A percentile compares a stretch with the other conserved stretches of the same genome.
Evolutionary conservation across 2,797 vertebrate species (phyloP).

Genomic region (Coracias cyanogaster): DNA sequence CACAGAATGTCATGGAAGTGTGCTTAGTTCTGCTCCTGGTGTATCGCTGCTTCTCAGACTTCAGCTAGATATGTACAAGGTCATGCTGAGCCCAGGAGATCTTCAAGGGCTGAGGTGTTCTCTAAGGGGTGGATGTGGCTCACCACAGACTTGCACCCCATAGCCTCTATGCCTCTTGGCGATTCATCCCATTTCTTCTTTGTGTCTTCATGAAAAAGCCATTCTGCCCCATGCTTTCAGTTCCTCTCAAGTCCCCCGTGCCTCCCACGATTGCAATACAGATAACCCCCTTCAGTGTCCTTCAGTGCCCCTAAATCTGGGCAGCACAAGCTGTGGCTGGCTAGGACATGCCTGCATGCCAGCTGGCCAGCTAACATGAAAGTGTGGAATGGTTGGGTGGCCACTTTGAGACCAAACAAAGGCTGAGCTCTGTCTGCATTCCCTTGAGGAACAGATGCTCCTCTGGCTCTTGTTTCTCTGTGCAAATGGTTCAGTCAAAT

Average conservation of each 20-base stretch:
- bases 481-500: neutral
- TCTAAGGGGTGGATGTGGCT: neutral
- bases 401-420: neutral
- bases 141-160: neutral
- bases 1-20: neutral
- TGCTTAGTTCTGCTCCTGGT: neutral
- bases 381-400: rapidly evolving
- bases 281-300: neutral
- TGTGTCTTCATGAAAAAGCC: neutral
- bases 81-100: rapidly evolving
- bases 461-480: neutral
- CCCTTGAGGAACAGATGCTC: neutral
- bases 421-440: neutral
- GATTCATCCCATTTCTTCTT: neutral
- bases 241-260: neutral
- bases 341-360: rapidly evolving
- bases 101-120: neutral
- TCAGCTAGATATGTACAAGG: neutral
- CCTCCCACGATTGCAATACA: neutral
- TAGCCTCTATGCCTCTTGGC: neutral
- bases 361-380: neutral
- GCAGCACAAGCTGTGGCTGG: neutral
- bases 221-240: neutral
- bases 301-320: neutral
- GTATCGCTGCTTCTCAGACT: neutral